These are phyloP conservation scores for Porites cylindrica DNA, from an alignment of 92 coral and sea anemone species.

Conservation along the genomic window DNA sequence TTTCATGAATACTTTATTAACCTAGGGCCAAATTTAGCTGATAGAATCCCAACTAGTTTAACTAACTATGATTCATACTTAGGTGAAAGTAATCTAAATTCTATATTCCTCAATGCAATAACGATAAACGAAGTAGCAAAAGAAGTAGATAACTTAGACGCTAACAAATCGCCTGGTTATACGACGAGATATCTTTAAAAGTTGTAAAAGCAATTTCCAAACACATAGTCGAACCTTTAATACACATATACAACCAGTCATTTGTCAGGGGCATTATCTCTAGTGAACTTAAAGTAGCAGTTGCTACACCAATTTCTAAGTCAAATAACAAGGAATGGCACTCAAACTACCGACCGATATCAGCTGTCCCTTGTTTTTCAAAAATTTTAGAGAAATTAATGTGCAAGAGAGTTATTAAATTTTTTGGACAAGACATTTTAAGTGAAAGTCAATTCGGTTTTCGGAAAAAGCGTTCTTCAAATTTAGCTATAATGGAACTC, in stretches of 20 bases:
- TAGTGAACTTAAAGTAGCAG: too few relatives aligned
- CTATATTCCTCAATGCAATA: conserved; percentile 30
- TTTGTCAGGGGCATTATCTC: too few relatives aligned
- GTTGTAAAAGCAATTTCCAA: neutral
- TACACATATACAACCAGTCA: conserved; percentile 16
- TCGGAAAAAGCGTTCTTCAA: conserved; percentile 15
- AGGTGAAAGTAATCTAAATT: conserved; percentile 14
- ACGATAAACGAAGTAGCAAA: conserved; percentile 29
- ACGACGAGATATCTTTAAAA: neutral
- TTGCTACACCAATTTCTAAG: neutral
- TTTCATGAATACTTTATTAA: conserved; percentile 11
- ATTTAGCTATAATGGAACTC: conserved; percentile 8
- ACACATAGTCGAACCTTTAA: conserved; percentile 5
- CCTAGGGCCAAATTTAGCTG: neutral
- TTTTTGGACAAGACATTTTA: conserved; percentile 28
- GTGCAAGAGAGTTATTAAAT: neutral
- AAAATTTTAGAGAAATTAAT: conserved; percentile 45
- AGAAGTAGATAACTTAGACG: conserved; percentile 14
- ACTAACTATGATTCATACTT: conserved; percentile 16
- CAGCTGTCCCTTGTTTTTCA: conserved; percentile 40
- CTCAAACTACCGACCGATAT: conserved; percentile 39
- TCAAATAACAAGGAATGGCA: conserved; percentile 31
- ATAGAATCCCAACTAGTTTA: neutral
- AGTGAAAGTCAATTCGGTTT: conserved; percentile 32
- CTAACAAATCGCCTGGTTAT: conserved; percentile 35